Base-by-base conservation (phyloP, 2,113 vertebrate genomes). In the Clarias magur region DNA sequence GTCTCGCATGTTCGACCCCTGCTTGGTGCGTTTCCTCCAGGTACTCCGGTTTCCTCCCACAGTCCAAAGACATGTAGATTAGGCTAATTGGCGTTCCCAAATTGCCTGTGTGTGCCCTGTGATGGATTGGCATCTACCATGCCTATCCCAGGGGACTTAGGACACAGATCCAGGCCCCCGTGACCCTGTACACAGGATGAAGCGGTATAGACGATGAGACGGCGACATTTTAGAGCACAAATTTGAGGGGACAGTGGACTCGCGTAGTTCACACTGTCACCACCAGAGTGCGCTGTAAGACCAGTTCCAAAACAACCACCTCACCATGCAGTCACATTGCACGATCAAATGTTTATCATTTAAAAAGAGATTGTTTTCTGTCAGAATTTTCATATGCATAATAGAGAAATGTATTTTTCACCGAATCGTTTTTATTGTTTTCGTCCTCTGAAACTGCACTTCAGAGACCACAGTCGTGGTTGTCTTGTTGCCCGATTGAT, bases 201-300 rank as follows among this genome's bases (percentile, higher is more conserved):
- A 42, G 42, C 42, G 42, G 42, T 42, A 42, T 42, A 42, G 42
- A 42, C 42, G 4, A 42, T 42, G 42, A 42, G 42, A 42, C 5
- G 6, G 6, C 42, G 42, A 42, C 42, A 42, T 7, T 42, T 15
- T 53, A 0, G 3, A 73, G 53, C 21, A 76, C 4, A 21, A 53
- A 6, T 7, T 42, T 53, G 73, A 25, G 12, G 42, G 1, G 0
- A n/a, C 30, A 70, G 2, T 34, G 4, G 16, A n/a, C 65, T 15
- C 6, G 9, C 13, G 73, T 2, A 53, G 12, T 82, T 63, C 80
- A n/a, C 23, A n/a, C 8, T n/a, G 4, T 7, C 30, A 27, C 84
- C 84, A 78, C 70, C 84, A 85, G 84, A 85, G 70, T 7, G 72
- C 38, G 72, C 30, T 60, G 27, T 8, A 53, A 53, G 83, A 75